Percentiles rank a stretch among this genome's conserved stretches.
Conservation (phyloP, 2,888 invertebrate genomes). For the Phorcus lineatus region DNA sequence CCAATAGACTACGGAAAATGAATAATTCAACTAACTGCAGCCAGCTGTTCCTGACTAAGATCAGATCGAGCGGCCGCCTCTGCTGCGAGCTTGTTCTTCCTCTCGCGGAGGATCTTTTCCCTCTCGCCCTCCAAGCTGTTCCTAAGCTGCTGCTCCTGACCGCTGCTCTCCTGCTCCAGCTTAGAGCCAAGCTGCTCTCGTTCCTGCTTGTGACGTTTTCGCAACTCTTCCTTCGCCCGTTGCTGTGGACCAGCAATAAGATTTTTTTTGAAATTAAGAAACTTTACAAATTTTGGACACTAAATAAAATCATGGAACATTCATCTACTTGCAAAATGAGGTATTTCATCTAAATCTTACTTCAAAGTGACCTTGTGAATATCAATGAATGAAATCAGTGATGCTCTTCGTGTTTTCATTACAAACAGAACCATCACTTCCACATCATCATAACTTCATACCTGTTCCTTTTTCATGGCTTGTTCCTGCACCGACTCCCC, state of each 20-base stretch:
- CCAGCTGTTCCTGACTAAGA: constrained; percentile 65
- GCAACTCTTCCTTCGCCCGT: constrained; percentile 59
- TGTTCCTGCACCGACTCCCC: constrained; percentile 62
- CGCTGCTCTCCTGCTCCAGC: constrained; percentile 57
- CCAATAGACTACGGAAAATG: too few species aligned
- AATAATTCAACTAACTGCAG: constrained; percentile 46
- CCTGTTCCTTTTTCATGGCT: constrained; percentile 70
- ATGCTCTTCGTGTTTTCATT: too few species aligned
- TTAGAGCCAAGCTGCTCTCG: constrained; percentile 52
- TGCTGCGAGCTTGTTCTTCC: constrained; percentile 67
- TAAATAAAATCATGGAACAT: too few species aligned
- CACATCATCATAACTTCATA: constrained; percentile 30
- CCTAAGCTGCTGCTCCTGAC: constrained; percentile 56
- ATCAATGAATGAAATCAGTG: too few species aligned
- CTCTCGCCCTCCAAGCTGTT: constrained; percentile 55
- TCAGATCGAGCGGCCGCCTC: constrained; percentile 68
- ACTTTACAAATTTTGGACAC: too few species aligned
- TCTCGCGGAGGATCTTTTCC: constrained; percentile 66
- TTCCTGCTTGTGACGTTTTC: constrained; percentile 63
- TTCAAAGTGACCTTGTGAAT: background rate
- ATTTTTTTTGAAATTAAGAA: too few species aligned
- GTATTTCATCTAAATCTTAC: background rate
- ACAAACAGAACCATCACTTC: background rate
- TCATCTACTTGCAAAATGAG: too few species aligned
- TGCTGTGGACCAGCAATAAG: constrained; percentile 51